Conservation (phyloP, 2,888 invertebrate species). For the Drosophila meridiana region DNA sequence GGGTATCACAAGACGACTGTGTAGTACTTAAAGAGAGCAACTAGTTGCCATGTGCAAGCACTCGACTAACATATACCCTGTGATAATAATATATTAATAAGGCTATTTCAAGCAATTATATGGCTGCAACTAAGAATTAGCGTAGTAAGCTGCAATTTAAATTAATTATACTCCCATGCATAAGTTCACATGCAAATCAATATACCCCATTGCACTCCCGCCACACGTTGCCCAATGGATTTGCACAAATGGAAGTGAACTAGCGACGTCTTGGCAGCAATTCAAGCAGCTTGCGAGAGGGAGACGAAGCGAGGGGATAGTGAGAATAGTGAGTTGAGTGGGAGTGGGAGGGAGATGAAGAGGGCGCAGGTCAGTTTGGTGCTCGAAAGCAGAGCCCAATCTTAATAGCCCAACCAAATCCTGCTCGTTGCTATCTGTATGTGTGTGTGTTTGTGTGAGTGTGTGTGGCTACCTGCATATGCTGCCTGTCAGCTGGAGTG, state of each 20-base stretch:
- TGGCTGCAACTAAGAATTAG: neutral
- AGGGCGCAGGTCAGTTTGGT: conserved; percentile 10
- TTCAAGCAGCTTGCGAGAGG: conserved; percentile 11
- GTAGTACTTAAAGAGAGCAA: neutral
- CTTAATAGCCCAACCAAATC: conserved; percentile 33
- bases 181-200: neutral
- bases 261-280: conserved; percentile 43
- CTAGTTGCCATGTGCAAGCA: neutral
- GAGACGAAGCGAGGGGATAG: neutral
- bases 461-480: conserved; percentile 36
- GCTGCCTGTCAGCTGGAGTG: conserved; percentile 19
- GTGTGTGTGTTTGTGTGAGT: neutral
- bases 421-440: neutral
- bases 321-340: neutral
- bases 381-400: conserved; percentile 30
- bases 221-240: conserved; percentile 25
- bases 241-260: conserved; percentile 32
- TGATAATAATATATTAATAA: neutral
- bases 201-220: neutral
- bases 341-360: neutral
- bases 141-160: neutral
- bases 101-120: neutral
- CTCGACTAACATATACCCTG: conserved; percentile 14
- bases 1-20: neutral
- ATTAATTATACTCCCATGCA: neutral